These are phyloP conservation scores for Neosilurus mollespiculum DNA, from an alignment of 2,797 vertebrate genomes.

Conservation along the genomic window DNA sequence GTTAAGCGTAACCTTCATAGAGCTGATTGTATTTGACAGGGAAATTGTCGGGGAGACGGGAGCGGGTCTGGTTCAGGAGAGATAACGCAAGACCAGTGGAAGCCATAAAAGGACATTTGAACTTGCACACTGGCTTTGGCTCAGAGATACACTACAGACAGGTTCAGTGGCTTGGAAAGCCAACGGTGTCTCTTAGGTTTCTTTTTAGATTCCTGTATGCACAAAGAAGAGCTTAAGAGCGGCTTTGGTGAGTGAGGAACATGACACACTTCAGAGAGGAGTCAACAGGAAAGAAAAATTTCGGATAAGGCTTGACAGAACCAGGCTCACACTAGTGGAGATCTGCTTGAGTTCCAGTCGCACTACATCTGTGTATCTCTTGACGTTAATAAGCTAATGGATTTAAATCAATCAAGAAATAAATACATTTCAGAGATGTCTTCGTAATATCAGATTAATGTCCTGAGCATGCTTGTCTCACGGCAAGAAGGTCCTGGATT, in stretches of 20 bases:
- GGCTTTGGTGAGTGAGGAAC: constrained; percentile 19
- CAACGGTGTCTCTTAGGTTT: constrained; percentile 27
- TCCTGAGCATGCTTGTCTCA: background rate
- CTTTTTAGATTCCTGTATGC: constrained; percentile 8
- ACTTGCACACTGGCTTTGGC: constrained; percentile 22
- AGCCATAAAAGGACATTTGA: constrained; percentile 44
- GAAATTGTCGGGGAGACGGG: constrained; percentile 31
- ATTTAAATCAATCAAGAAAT: background rate
- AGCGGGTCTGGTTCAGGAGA: constrained; percentile 49
- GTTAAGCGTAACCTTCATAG: constrained; percentile 33
- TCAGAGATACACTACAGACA: constrained; percentile 41
- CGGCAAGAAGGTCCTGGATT: background rate
- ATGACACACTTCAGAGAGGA: background rate
- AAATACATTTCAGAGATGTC: background rate
- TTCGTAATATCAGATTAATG: background rate
- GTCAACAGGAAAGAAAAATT: background rate
- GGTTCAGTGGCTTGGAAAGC: constrained; percentile 23
- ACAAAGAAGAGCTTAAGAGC: constrained; percentile 36
- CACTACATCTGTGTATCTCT: background rate
- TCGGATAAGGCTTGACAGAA: background rate
- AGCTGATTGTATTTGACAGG: constrained; percentile 44
- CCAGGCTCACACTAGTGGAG: background rate
- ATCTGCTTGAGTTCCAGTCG: background rate
- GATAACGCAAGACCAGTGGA: constrained; percentile 51
- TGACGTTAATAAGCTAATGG: background rate